phyloP scores from a whole-genome alignment of 1,140 invertebrate genomes.

The Neodiprion fabricii region DNA sequence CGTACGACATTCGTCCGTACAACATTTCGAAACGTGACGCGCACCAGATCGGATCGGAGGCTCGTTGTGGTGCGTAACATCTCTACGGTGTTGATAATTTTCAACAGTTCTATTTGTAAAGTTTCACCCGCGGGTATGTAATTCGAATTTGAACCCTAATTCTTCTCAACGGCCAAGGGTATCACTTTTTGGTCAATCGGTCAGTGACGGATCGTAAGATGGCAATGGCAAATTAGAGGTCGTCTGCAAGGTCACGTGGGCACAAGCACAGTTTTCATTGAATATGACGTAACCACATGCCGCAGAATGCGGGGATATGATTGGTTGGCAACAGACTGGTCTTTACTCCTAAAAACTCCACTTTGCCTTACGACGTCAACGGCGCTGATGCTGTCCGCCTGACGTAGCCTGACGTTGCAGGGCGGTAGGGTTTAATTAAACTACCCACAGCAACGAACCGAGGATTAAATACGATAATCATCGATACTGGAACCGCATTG shows the following conservation, averaged over 20 bases:
- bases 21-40: slow-evolving; percentile 65
- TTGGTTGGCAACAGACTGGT: neutral
- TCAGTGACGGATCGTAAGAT: slow-evolving; percentile 24
- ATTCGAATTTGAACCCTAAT: slow-evolving; percentile 15
- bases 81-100: slow-evolving; percentile 38
- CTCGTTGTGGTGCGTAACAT: slow-evolving; percentile 71
- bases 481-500: no score
- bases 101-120: neutral
- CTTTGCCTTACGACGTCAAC: neutral
- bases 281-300: neutral
- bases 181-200: neutral
- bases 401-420: no score
- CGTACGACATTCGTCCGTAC: slow-evolving; percentile 64
- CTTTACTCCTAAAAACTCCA: neutral
- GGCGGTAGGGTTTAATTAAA: neutral
- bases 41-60: slow-evolving; percentile 69
- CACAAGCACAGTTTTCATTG: neutral
- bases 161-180: slow-evolving; percentile 8
- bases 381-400: no score
- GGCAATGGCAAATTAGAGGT: slow-evolving; percentile 49
- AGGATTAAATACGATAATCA: neutral
- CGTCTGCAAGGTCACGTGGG: slow-evolving; percentile 55
- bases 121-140: slow-evolving; percentile 6
- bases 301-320: neutral
- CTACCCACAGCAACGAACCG: neutral